Conservation (phyloP, 64 coral and sea anemone genomes). For the Pocillopora damicornis region DNA sequence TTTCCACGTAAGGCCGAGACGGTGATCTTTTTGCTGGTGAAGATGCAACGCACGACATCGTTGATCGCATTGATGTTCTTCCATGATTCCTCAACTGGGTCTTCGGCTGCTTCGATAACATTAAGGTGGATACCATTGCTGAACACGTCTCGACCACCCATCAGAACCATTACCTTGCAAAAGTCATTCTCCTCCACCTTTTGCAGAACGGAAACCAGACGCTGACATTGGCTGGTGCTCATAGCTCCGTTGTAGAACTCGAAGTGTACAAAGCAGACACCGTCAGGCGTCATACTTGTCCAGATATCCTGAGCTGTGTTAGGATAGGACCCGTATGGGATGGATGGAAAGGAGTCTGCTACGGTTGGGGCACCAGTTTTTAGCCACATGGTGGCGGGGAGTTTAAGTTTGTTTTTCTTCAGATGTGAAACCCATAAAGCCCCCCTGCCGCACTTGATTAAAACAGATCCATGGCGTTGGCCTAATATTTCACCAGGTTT, state of each 20-base stretch:
- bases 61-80: slow-evolving; percentile 76
- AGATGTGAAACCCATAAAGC: slow-evolving; percentile 66
- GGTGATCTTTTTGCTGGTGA: slow-evolving; percentile 62
- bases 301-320: slow-evolving; percentile 74
- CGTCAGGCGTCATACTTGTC: slow-evolving; percentile 53
- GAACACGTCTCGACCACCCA: slow-evolving; percentile 64
- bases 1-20: slow-evolving; percentile 62
- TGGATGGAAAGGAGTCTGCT: slow-evolving; percentile 12
- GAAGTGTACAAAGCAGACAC: slow-evolving; percentile 71
- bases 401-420: slow-evolving; percentile 68
- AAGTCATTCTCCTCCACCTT: slow-evolving; percentile 43
- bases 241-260: slow-evolving; percentile 82
- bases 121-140: slow-evolving; percentile 83
- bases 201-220: slow-evolving; percentile 22
- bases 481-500: slow-evolving; percentile 61
- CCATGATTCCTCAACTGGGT: slow-evolving; percentile 55
- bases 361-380: not conserved
- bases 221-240: slow-evolving; percentile 59
- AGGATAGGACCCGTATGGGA: slow-evolving; percentile 34
- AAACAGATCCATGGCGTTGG: slow-evolving; percentile 44
- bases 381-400: slow-evolving; percentile 57
- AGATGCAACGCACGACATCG: slow-evolving; percentile 54
- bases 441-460: slow-evolving; percentile 56
- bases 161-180: slow-evolving; percentile 59
- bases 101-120: slow-evolving; percentile 47